Percentiles rank a stretch among this genome's conserved stretches.
phyloP scores from a whole-genome alignment of 1,140 invertebrate species.

The Homarus americanus region DNA sequence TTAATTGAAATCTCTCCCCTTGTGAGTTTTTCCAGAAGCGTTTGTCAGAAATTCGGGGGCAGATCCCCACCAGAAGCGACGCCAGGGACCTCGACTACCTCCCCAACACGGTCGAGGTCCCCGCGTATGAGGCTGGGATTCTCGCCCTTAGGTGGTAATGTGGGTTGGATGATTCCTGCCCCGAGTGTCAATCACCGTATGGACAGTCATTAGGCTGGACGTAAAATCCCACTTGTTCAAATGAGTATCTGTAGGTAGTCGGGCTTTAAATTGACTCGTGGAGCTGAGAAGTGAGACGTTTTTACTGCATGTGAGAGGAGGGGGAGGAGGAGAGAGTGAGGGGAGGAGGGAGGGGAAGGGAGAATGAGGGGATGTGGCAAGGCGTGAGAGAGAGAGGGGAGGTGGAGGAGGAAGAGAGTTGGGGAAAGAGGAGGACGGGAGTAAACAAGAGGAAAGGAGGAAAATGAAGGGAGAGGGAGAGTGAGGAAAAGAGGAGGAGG shows the following conservation, averaged over 20 bases:
- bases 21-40: background rate
- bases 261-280: background rate
- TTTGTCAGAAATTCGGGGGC: background rate
- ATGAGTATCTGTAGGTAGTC: slow-evolving; percentile 10
- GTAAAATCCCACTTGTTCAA: background rate
- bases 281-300: background rate
- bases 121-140: background rate
- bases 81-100: too few species aligned
- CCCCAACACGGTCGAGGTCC: background rate
- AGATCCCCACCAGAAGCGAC: background rate
- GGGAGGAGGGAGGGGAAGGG: background rate
- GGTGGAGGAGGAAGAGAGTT: background rate
- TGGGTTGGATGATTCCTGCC: background rate
- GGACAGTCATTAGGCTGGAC: slow-evolving; percentile 10
- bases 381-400: background rate
- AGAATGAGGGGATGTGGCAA: background rate
- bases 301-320: background rate
- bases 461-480: background rate
- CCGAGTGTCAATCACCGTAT: background rate
- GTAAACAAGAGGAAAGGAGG: background rate
- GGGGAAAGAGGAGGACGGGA: too few species aligned
- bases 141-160: background rate
- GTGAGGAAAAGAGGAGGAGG: background rate
- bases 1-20: background rate
- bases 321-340: background rate